Evolutionary conservation across 2,888 invertebrate genomes (phyloP), one percentile per base, ranked within the genome.

Genomic region (Neoascia interrupta): DNA sequence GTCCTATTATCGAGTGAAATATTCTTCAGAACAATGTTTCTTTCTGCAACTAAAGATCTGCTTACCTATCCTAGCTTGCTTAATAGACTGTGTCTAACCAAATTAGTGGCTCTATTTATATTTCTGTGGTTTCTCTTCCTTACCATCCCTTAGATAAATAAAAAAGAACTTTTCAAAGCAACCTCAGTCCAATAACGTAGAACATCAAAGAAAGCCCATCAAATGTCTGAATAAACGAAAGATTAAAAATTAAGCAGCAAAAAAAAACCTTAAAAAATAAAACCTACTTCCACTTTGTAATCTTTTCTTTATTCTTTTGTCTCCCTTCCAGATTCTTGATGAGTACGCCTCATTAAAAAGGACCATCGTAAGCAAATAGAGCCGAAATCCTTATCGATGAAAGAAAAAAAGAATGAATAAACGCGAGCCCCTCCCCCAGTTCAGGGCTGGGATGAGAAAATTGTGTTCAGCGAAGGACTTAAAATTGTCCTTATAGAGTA

Each of bases 291-390:
- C 41, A 54, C 54, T 68, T 36, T 54, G 56, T 79, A 79, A 79
- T 79, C 79, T 73, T 54, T 66, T 79, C 61, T 56, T 79, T 66
- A 60, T 58, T 56, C 39, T 34, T 41, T n/a, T 31, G 8, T 31
- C 8, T 8, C 51, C 16, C 41, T 19, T 56, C n/a, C 16, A 64
- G 63, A 64, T 49, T 37, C 61, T 73, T 73, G 79, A 79, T 79
- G 79, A 79, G 61, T 39, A 79, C 73, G 79, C 66, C 79, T 79
- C 79, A 79, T 79, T 79, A 79, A 79, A 79, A 79, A 21, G 79
- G 79, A 70, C 79, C 73, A 73, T 68, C 43, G 66, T 56, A 73
- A 79, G 72, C 63, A 79, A 79, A 79, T 68, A 79, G 18, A 68
- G 53, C 36, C 26, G 16, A 73, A 79, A 79, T 79, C 73, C 39